Percentiles rank a stretch among this genome's conserved stretches.
Conservation (phyloP, 2,113 vertebrate genomes). For the Alligator mississippiensis region DNA sequence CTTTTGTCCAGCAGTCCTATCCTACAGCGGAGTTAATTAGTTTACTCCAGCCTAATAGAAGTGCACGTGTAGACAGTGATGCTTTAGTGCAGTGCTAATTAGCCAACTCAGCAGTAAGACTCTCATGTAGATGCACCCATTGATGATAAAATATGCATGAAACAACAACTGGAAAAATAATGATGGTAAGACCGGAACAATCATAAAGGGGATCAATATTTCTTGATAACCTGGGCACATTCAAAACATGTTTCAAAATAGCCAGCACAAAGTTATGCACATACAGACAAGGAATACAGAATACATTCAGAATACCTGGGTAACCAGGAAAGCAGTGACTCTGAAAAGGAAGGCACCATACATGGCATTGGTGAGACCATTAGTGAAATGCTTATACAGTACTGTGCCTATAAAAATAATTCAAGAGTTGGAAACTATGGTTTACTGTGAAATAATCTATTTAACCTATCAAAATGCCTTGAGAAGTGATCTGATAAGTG, state of each 20-base stretch:
- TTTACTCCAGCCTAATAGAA: too few species aligned
- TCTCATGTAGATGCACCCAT: too few species aligned
- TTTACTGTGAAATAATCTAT: background rate
- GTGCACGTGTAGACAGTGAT: too few species aligned
- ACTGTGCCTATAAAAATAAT: background rate
- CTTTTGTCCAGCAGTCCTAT: too few species aligned
- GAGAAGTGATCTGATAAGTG: fast-evolving
- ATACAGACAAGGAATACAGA: background rate
- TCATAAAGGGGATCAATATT: background rate
- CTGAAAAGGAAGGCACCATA: background rate
- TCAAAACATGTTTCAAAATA: background rate
- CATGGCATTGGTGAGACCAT: too few species aligned
- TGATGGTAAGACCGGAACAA: too few species aligned
- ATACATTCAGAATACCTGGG: background rate
- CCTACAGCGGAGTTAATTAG: too few species aligned
- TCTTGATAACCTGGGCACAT: background rate
- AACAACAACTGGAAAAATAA: too few species aligned
- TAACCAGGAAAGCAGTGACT: background rate
- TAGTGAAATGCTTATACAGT: too few species aligned
- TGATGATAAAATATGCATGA: too few species aligned
- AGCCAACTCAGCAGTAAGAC: too few species aligned
- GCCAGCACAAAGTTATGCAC: background rate
- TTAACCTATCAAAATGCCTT: background rate
- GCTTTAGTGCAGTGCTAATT: too few species aligned
- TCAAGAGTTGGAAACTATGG: background rate